Base-by-base conservation (phyloP, 2,888 invertebrate genomes). In the Chesias legatella region DNA sequence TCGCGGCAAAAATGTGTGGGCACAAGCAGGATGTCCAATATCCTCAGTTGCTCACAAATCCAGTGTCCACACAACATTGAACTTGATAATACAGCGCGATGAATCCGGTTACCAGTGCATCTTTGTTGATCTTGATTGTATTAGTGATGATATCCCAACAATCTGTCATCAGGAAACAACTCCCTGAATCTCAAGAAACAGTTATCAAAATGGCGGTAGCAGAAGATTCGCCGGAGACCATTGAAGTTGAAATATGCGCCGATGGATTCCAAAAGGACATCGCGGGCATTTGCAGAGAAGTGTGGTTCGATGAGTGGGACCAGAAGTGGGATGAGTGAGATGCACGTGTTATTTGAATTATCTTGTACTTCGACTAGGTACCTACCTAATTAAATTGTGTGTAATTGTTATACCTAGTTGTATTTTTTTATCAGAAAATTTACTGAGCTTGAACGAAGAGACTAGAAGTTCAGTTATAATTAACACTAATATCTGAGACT, bases 221-320 rank as follows among this genome's bases (percentile, higher is more conserved):
- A n/a, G 66, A 68, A 13, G 79, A 83, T 27, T 82, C 83, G 0
- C 79, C 81, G 0, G 53, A 51, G 6, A 44, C 52, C 24, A 31
- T 41, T 10, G 51, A 48, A 6, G 31, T 28, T 17, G 30, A 31
- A 3, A 51, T 34, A 0, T 84, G 83, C 30, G 70, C 71, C 0
- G 57, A 63, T 1, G 83, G 82, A 9, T 64, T 50, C 8, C 48
- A 64, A 41, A 29, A 59, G 53, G 84, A 82, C 37, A 25, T 65
- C 8, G 46, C 55, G 0, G 77, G 79, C 7, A 51, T 59, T 13
- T 84, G 84, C 38, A 73, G 84, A 10, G 79, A 82, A 52, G 79
- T 84, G 41, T 85, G 83, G 80, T 77, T 61, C 38, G 70, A 68
- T 22, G 63, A 68, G 5, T 51, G 58, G 25, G 27, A 40, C 1